Conservation (phyloP, 2,888 invertebrate species). For the Archips xylosteana region DNA sequence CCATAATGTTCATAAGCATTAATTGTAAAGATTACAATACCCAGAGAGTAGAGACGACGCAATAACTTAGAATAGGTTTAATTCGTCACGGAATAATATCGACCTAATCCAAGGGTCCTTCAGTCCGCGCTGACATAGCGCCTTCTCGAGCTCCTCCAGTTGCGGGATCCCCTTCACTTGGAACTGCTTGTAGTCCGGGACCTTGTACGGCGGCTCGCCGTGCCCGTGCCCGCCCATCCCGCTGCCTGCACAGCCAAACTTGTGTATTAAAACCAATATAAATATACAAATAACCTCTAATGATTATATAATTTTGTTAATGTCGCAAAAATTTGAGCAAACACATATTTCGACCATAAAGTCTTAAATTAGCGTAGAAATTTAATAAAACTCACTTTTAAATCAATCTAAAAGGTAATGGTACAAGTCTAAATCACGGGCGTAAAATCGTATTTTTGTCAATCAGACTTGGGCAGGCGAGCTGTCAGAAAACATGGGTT, state of each 20-base stretch:
- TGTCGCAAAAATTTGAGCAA: not conserved
- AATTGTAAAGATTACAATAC: too few relatives aligned
- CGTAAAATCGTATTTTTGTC: not conserved
- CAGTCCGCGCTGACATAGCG: conserved; percentile 89
- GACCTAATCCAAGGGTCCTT: conserved; percentile 95
- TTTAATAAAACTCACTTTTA: conserved; percentile 20
- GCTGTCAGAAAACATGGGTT: not conserved
- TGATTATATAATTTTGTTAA: conserved; percentile 55
- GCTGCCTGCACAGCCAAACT: conserved; percentile 33
- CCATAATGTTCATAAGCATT: too few relatives aligned
- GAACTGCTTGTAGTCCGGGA: conserved; percentile 91
- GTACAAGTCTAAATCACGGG: conserved; percentile 6
- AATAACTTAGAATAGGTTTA: too few relatives aligned
- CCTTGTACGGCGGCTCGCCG: conserved; percentile 82
- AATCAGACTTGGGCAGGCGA: not conserved
- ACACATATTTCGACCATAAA: not conserved
- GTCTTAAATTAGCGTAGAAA: too few relatives aligned
- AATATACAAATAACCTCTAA: conserved; percentile 55
- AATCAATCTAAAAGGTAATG: not conserved
- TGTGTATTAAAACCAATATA: conserved; percentile 16
- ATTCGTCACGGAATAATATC: not conserved
- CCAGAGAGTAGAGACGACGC: too few relatives aligned
- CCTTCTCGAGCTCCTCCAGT: conserved; percentile 87
- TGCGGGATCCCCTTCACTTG: conserved; percentile 89
- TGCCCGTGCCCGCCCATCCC: conserved; percentile 73